Conservation (phyloP, 2,797 vertebrate species). For the Rhinatrema bivittatum region DNA sequence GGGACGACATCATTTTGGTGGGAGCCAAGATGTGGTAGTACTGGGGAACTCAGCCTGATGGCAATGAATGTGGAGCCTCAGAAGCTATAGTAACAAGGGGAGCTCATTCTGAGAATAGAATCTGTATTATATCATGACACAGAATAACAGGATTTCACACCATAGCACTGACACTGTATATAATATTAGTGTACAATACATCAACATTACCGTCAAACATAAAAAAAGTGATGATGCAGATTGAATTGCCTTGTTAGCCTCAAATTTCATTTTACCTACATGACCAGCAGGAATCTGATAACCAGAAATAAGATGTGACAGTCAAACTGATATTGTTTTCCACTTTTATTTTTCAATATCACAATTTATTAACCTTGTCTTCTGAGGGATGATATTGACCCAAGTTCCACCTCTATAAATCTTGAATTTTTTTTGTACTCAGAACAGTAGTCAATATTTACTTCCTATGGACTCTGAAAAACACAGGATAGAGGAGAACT, state of each 20-base stretch:
- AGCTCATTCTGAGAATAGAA: too few relatives aligned
- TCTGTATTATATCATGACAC: too few relatives aligned
- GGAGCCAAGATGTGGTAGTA: too few relatives aligned
- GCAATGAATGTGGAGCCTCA: too few relatives aligned
- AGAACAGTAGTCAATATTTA: constrained; percentile 46
- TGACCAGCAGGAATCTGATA: constrained; percentile 2
- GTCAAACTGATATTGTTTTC: constrained; percentile 32
- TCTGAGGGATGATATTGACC: constrained; percentile 29
- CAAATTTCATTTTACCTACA: background rate
- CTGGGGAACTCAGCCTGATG: too few relatives aligned
- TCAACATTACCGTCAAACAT: too few relatives aligned
- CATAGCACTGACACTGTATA: too few relatives aligned
- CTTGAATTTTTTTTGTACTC: constrained; percentile 47
- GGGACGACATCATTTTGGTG: too few relatives aligned
- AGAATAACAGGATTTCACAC: too few relatives aligned
- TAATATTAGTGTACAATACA: too few relatives aligned
- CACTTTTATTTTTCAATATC: constrained; percentile 15
- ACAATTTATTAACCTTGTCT: constrained; percentile 30
- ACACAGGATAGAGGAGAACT: constrained; percentile 8
- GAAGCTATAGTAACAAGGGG: too few relatives aligned
- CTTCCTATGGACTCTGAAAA: constrained; percentile 31
- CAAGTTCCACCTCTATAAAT: constrained; percentile 44
- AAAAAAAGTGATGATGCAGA: too few relatives aligned
- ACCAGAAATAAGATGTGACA: constrained; percentile 11
- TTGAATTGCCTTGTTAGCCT: background rate